Percentiles rank a stretch among this genome's conserved stretches.
phyloP scores from a whole-genome alignment of 2,113 vertebrate species.

The Boleophthalmus pectinirostris region DNA sequence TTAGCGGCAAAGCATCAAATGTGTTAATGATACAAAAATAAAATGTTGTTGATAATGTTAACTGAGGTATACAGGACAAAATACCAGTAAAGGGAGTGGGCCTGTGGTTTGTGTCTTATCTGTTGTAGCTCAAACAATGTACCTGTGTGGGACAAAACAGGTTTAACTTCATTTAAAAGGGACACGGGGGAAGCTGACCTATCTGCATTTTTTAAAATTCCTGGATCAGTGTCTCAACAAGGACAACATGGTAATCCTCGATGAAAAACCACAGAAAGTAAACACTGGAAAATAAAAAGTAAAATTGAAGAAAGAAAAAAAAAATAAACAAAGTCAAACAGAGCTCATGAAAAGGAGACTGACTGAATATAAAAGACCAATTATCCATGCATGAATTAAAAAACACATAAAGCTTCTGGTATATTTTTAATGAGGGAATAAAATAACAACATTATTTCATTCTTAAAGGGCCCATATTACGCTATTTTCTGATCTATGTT shows the following conservation, averaged over 20 bases:
- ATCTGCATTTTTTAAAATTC: slow-evolving; percentile 57
- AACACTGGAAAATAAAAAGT: too few species aligned
- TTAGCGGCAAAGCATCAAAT: too few species aligned
- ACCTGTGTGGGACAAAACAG: slow-evolving; percentile 52
- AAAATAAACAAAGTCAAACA: too few species aligned
- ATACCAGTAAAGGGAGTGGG: slow-evolving; percentile 8
- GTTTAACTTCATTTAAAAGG: slow-evolving; percentile 41
- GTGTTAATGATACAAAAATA: neutral
- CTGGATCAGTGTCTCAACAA: slow-evolving; percentile 32
- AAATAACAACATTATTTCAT: too few species aligned
- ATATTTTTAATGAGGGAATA: too few species aligned
- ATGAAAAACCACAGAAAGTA: neutral
- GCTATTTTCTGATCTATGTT: too few species aligned
- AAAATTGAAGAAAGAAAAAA: too few species aligned
- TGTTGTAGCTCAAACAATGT: slow-evolving; percentile 17
- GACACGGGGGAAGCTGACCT: slow-evolving; percentile 12
- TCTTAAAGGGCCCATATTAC: too few species aligned
- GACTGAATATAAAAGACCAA: too few species aligned
- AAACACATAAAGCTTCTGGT: too few species aligned
- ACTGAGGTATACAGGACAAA: slow-evolving; percentile 4
- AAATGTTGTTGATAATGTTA: neutral
- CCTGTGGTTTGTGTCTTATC: neutral
- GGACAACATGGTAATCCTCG: slow-evolving; percentile 10
- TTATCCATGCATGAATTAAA: too few species aligned
- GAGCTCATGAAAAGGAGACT: too few species aligned